Conservation (phyloP, 2,888 invertebrate species). For the Mylabris sibirica region DNA sequence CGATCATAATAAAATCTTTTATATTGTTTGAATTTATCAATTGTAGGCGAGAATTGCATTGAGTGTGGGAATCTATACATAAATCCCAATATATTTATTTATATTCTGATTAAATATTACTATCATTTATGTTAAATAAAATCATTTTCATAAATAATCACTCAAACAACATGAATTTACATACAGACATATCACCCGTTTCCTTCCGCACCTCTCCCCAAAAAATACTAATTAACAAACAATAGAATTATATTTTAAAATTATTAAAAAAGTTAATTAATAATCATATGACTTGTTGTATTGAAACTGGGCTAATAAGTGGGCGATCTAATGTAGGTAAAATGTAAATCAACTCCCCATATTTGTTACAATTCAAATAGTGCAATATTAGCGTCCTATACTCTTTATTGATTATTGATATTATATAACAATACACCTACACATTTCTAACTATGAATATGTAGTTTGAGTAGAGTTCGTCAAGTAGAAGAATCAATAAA, state of each 20-base stretch:
- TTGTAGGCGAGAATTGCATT: background rate
- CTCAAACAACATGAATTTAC: too few relatives aligned
- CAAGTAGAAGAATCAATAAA: constrained; percentile 3
- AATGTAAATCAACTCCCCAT: background rate
- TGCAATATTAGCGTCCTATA: background rate
- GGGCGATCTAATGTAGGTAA: background rate
- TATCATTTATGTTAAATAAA: background rate
- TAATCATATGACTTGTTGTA: background rate
- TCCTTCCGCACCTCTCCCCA: too few relatives aligned
- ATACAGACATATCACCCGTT: background rate
- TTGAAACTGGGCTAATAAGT: background rate
- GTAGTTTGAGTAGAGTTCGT: background rate
- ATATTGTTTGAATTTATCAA: background rate
- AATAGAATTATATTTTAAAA: background rate
- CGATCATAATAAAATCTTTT: background rate
- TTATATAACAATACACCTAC: too few relatives aligned
- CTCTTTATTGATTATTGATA: too few relatives aligned
- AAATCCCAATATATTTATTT: too few relatives aligned
- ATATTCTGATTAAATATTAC: too few relatives aligned
- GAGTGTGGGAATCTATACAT: background rate
- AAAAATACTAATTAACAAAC: background rate
- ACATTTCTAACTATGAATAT: background rate
- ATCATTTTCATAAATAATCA: background rate
- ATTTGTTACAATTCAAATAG: background rate
- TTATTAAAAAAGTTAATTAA: background rate